Percentiles rank a stretch among this genome's conserved stretches.
These are phyloP conservation scores for Oryzias sinensis DNA, from an alignment of 2,797 vertebrate genomes.

Conservation along the genomic window DNA sequence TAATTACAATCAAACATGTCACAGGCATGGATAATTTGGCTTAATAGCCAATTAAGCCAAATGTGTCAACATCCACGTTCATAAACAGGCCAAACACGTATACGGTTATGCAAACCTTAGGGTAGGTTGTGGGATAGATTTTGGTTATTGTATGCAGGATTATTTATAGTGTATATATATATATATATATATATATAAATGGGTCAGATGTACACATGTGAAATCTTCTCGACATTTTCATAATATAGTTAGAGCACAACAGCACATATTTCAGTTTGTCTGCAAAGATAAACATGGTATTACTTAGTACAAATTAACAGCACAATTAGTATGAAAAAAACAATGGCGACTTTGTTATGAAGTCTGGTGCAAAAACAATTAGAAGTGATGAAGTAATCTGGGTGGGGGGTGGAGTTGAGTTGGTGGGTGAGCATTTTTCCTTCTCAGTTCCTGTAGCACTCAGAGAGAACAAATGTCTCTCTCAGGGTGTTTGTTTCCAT, in stretches of 20 bases:
- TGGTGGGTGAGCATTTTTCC: slow-evolving; percentile 31
- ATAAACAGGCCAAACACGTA: too few relatives aligned
- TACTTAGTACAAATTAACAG: slow-evolving; percentile 27
- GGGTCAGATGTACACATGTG: neutral
- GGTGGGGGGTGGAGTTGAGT: slow-evolving; percentile 17
- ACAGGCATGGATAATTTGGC: too few relatives aligned
- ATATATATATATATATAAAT: too few relatives aligned
- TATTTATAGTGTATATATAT: too few relatives aligned
- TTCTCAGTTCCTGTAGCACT: slow-evolving; percentile 21
- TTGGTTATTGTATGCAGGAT: too few relatives aligned
- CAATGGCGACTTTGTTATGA: slow-evolving; percentile 27
- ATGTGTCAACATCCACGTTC: too few relatives aligned
- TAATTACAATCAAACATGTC: neutral
- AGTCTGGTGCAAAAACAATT: slow-evolving; percentile 36
- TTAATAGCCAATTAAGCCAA: too few relatives aligned
- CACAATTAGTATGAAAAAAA: slow-evolving; percentile 25
- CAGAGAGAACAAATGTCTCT: slow-evolving; percentile 37
- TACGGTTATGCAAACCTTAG: too few relatives aligned
- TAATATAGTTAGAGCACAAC: too few relatives aligned
- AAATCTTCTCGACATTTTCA: neutral
- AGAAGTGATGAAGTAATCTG: slow-evolving; percentile 31
- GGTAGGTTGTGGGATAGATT: too few relatives aligned
- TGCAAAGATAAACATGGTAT: slow-evolving; percentile 21
- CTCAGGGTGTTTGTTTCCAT: slow-evolving; percentile 41
- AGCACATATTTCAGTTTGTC: slow-evolving; percentile 26